Conservation (phyloP, 2,888 invertebrate genomes). For the Apoderus coryli region DNA sequence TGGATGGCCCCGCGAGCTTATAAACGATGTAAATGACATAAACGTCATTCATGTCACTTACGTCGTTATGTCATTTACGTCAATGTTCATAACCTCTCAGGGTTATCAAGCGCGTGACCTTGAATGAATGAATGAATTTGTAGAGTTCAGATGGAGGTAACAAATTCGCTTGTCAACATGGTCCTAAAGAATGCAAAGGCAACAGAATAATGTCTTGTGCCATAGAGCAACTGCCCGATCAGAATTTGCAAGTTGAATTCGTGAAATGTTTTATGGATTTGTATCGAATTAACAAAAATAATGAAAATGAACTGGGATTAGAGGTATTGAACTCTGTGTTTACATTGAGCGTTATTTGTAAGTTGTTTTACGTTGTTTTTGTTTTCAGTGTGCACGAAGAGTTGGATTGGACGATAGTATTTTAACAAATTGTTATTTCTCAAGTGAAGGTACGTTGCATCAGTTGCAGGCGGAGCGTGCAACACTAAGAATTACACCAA, state of each 20-base stretch:
- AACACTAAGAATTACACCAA: constrained; percentile 32
- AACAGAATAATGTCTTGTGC: constrained; percentile 49
- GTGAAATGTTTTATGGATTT: constrained; percentile 28
- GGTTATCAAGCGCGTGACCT: too few relatives aligned
- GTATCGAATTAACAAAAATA: constrained; percentile 17
- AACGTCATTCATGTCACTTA: too few relatives aligned
- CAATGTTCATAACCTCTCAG: too few relatives aligned
- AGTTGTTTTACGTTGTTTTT: constrained; percentile 4
- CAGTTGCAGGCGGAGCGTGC: constrained; percentile 37
- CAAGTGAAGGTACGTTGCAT: constrained; percentile 30
- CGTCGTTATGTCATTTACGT: too few relatives aligned
- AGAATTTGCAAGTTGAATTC: constrained; percentile 27
- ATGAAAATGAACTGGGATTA: constrained; percentile 20
- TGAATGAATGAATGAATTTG: too few relatives aligned
- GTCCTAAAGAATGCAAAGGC: constrained; percentile 44
- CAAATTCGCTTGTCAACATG: constrained; percentile 42
- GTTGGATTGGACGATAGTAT: constrained; percentile 28
- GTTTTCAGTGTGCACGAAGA: constrained; percentile 32
- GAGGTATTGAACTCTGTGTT: too few relatives aligned
- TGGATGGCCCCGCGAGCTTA: too few relatives aligned
- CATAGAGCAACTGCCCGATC: constrained; percentile 30
- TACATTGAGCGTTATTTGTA: too few relatives aligned
- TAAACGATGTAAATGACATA: too few relatives aligned
- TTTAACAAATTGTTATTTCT: constrained; percentile 31
- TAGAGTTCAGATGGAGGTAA: constrained; percentile 22